Conservation (phyloP, 2,888 invertebrate species). For the Pegoplata infirma region DNA sequence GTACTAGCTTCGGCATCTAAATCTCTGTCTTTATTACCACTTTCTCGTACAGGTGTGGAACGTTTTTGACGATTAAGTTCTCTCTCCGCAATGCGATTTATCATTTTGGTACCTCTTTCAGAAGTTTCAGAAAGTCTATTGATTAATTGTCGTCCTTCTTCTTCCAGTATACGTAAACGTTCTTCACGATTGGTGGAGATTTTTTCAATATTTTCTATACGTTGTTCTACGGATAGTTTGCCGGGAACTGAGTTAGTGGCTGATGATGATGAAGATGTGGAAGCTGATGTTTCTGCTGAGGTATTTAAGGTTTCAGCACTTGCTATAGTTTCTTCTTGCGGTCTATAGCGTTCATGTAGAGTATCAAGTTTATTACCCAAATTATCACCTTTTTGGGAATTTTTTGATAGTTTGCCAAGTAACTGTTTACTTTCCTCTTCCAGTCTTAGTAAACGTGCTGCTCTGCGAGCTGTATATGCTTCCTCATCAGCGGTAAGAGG, state of each 20-base stretch:
- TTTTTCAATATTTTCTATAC: slow-evolving; percentile 73
- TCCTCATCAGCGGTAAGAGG: slow-evolving; percentile 72
- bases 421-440: slow-evolving; percentile 90
- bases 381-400: slow-evolving; percentile 69
- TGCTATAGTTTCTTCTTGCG: slow-evolving; percentile 8
- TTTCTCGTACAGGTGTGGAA: slow-evolving; percentile 47
- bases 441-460: slow-evolving; percentile 79
- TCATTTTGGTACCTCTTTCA: slow-evolving; percentile 73
- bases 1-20: slow-evolving; percentile 42
- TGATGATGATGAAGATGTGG: too few relatives aligned
- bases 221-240: slow-evolving; percentile 67
- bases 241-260: too few relatives aligned
- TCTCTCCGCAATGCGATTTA: slow-evolving; percentile 72
- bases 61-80: slow-evolving; percentile 69
- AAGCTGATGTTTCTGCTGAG: not conserved
- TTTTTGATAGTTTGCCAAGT: slow-evolving; percentile 76
- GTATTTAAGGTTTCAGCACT: not conserved
- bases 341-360: slow-evolving; percentile 71
- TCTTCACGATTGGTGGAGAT: slow-evolving; percentile 72
- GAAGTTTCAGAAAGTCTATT: slow-evolving; percentile 72
- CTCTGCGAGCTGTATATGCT: slow-evolving; percentile 70
- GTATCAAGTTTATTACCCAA: slow-evolving; percentile 71
- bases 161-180: slow-evolving; percentile 82
- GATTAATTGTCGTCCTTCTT: slow-evolving; percentile 87
- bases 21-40: slow-evolving; percentile 51